Percentiles rank a stretch among this genome's conserved stretches.
Conservation (phyloP, 2,888 invertebrate species). For the Drosophila paranaensis region DNA sequence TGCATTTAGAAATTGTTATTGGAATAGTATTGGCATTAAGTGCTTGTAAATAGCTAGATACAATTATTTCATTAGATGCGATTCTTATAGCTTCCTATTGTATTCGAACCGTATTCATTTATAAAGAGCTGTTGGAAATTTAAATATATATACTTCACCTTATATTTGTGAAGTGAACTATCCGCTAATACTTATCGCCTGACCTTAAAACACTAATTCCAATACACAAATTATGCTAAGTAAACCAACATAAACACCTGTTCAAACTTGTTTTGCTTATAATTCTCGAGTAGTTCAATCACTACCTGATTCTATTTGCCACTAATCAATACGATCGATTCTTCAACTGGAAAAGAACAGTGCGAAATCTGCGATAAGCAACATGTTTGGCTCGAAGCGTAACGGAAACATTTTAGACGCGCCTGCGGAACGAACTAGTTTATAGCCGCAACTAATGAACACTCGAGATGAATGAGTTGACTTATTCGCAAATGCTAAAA, state of each 20-base stretch:
- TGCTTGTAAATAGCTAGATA: conserved; percentile 69
- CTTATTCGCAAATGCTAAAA: not conserved
- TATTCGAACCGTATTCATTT: not conserved
- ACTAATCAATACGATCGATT: not conserved
- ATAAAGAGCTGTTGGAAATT: not conserved
- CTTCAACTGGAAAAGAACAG: not conserved
- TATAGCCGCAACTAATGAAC: conserved; percentile 17
- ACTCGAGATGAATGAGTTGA: not conserved
- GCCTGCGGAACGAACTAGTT: conserved; percentile 16
- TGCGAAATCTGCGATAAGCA: not conserved
- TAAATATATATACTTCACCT: not conserved
- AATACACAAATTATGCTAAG: too few species aligned
- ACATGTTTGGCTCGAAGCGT: not conserved
- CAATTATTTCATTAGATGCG: conserved; percentile 72
- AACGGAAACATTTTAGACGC: not conserved
- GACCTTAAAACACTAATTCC: too few species aligned
- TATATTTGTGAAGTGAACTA: too few species aligned
- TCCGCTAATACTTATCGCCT: too few species aligned
- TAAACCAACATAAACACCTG: not conserved
- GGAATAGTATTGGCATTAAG: conserved; percentile 70
- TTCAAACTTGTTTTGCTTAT: not conserved
- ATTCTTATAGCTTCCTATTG: conserved; percentile 1
- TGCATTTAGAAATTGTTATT: conserved; percentile 59
- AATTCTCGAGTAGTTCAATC: not conserved
- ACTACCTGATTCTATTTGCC: not conserved